These are phyloP conservation scores for Luidia sarsii DNA, from an alignment of 53 echinoderm and acorn worm genomes.

Conservation along the genomic window DNA sequence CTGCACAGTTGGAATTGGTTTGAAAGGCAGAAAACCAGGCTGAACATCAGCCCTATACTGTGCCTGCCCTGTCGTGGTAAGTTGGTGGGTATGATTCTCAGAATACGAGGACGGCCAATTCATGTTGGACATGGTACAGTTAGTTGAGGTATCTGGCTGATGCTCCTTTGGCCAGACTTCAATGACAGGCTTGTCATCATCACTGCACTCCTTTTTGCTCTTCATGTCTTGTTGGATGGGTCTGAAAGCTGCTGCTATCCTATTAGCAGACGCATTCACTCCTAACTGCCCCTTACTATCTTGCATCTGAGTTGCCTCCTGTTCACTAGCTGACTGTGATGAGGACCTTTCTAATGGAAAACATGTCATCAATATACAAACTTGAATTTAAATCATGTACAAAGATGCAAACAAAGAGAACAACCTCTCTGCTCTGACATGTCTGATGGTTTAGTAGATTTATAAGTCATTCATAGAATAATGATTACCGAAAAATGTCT, in stretches of 20 bases:
- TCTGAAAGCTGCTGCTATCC: constrained; percentile 68
- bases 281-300: not conserved
- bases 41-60: not conserved
- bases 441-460: too few relatives aligned
- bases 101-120: constrained; percentile 3
- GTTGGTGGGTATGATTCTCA: not conserved
- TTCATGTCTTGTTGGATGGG: constrained; percentile 49
- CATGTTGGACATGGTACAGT: not conserved
- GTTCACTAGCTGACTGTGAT: not conserved
- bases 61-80: not conserved
- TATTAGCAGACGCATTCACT: constrained; percentile 16
- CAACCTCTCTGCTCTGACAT: too few relatives aligned
- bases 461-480: too few relatives aligned
- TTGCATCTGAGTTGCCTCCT: not conserved
- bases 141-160: not conserved
- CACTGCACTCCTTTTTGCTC: not conserved
- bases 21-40: constrained; percentile 43
- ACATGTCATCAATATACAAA: not conserved
- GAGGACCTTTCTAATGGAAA: not conserved
- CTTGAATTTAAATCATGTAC: too few relatives aligned
- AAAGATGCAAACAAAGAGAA: too few relatives aligned
- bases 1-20: constrained; percentile 68
- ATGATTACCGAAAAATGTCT: too few relatives aligned
- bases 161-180: constrained; percentile 42
- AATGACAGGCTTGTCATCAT: constrained; percentile 18